phyloP scores from a whole-genome alignment of 2,797 vertebrate genomes.

The Zalophus californianus region DNA sequence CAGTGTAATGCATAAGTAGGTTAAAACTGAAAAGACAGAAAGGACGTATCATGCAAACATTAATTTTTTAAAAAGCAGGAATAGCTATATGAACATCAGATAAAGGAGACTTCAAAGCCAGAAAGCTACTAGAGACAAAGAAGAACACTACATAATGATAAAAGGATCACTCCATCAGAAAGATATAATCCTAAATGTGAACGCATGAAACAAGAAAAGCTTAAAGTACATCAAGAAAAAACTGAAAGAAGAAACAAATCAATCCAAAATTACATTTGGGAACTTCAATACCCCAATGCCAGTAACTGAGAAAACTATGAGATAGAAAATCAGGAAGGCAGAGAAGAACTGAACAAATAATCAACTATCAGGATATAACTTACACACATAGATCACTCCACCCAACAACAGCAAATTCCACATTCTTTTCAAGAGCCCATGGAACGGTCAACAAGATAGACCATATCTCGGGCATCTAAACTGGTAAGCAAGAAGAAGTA shows the following conservation, averaged over 20 bases:
- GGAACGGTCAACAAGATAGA: background rate
- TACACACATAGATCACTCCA: background rate
- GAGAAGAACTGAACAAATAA: background rate
- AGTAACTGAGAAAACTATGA: background rate
- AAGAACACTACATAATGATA: background rate
- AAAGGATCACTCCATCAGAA: background rate
- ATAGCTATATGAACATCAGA: background rate
- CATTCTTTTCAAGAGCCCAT: background rate
- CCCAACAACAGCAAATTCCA: background rate
- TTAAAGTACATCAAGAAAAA: background rate
- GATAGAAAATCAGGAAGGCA: background rate
- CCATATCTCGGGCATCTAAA: background rate
- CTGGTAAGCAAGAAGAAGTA: background rate
- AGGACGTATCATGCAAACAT: background rate
- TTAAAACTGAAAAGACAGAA: background rate
- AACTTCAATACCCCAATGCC: background rate
- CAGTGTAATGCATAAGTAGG: background rate
- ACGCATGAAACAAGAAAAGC: background rate
- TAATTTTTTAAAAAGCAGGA: background rate
- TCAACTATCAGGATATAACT: background rate
- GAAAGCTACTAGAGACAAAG: background rate
- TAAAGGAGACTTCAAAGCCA: constrained; percentile 14
- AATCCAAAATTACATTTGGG: background rate
- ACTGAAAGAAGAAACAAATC: background rate
- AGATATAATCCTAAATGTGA: background rate